These are phyloP conservation scores for Spinus olivaceus DNA, from an alignment of 2,797 vertebrate species.

Conservation along the genomic window DNA sequence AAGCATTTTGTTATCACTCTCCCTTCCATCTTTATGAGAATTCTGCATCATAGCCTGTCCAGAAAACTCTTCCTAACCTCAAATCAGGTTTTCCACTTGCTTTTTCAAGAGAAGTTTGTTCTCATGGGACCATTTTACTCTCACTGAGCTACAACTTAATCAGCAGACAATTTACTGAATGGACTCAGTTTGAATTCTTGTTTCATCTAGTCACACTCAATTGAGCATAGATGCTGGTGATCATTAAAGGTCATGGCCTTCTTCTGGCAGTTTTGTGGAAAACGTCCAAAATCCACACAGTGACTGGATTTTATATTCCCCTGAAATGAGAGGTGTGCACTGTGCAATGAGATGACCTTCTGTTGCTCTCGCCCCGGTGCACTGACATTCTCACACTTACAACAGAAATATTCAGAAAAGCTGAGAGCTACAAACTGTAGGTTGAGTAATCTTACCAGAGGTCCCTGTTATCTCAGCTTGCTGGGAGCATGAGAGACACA, in stretches of 20 bases:
- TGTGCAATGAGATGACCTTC: slow-evolving; percentile 18
- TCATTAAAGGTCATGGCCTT: slow-evolving; percentile 66
- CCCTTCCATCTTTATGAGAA: not conserved
- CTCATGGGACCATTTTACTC: slow-evolving; percentile 57
- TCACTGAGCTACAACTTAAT: slow-evolving; percentile 69
- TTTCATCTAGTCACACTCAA: slow-evolving; percentile 73
- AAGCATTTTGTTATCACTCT: not conserved
- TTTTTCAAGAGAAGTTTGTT: slow-evolving; percentile 43
- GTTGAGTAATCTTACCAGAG: not conserved
- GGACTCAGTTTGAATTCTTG: slow-evolving; percentile 67
- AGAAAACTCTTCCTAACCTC: not conserved
- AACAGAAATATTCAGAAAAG: slow-evolving; percentile 15
- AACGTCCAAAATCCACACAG: slow-evolving; percentile 42
- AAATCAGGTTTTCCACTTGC: slow-evolving; percentile 13
- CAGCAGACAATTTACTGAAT: slow-evolving; percentile 63
- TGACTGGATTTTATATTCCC: slow-evolving; percentile 53
- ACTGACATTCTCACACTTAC: not conserved
- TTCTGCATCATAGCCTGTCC: not conserved
- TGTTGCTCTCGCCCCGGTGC: not conserved
- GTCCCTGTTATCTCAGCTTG: not conserved
- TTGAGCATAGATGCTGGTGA: slow-evolving; percentile 64
- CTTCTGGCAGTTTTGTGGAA: slow-evolving; percentile 69
- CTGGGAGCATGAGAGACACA: not conserved
- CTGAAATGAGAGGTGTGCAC: slow-evolving; percentile 13
- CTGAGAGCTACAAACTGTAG: not conserved